These are phyloP conservation scores for Cephalopterus ornatus DNA, from an alignment of 2,113 vertebrate genomes.

Conservation along the genomic window DNA sequence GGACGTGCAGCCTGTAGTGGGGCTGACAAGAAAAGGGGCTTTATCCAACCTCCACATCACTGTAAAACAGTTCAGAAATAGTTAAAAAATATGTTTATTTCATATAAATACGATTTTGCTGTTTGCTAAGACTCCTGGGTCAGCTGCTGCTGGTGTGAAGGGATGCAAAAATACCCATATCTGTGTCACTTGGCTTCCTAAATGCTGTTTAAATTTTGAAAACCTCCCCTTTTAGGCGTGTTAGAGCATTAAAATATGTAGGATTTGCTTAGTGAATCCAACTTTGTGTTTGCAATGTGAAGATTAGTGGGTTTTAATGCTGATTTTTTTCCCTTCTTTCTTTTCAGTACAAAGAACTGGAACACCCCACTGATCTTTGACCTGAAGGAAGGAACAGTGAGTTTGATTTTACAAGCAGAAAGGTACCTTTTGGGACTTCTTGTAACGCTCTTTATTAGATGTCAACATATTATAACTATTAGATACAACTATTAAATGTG, in stretches of 20 bases:
- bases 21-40: background rate
- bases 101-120: background rate
- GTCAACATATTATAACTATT: background rate
- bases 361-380: constrained; percentile 97
- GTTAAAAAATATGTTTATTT: background rate
- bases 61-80: background rate
- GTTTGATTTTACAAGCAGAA: constrained; percentile 92
- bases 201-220: background rate
- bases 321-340: background rate
- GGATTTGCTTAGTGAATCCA: background rate
- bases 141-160: background rate
- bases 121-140: no score
- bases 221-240: background rate
- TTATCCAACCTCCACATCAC: fast-evolving
- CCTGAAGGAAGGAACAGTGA: constrained; percentile 94
- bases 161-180: background rate
- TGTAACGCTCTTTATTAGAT: background rate
- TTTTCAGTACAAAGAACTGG: constrained; percentile 90
- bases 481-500: no score
- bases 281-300: background rate
- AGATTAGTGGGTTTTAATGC: background rate
- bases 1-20: background rate
- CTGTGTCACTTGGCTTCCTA: background rate
- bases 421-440: constrained; percentile 75
- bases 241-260: background rate